These are phyloP conservation scores for Phataginus tetradactyla DNA, from an alignment of 2,797 vertebrate species.

Conservation along the genomic window DNA sequence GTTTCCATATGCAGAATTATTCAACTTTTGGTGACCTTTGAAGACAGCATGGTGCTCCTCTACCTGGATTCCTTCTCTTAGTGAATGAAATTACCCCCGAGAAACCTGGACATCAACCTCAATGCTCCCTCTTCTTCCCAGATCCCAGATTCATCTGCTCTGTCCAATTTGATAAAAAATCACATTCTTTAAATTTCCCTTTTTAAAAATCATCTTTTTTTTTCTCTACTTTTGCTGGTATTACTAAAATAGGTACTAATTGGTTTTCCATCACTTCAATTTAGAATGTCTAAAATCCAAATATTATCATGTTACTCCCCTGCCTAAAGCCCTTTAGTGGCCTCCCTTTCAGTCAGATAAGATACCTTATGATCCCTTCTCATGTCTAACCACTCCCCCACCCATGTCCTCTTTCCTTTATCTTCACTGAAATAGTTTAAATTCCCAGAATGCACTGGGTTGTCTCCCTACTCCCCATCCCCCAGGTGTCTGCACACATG, in stretches of 20 bases:
- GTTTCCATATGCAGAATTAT: background rate
- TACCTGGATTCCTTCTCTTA: background rate
- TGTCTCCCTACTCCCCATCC: background rate
- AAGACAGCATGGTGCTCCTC: background rate
- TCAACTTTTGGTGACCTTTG: background rate
- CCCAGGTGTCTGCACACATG: background rate
- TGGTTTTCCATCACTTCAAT: background rate
- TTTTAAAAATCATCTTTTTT: background rate
- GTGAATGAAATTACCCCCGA: background rate
- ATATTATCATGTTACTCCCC: background rate
- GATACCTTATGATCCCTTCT: background rate
- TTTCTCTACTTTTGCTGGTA: background rate
- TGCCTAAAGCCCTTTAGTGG: background rate
- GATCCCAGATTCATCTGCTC: background rate
- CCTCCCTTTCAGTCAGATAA: background rate
- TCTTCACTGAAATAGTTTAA: background rate
- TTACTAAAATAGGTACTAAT: background rate
- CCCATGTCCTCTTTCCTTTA: background rate
- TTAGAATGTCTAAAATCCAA: constrained; percentile 11
- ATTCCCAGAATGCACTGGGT: background rate
- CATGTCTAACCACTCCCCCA: background rate
- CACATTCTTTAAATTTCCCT: background rate
- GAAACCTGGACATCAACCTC: background rate
- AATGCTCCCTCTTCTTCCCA: background rate
- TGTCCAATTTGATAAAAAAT: background rate